Conservation (phyloP, 2,888 invertebrate genomes). For the Lymantria dispar region DNA sequence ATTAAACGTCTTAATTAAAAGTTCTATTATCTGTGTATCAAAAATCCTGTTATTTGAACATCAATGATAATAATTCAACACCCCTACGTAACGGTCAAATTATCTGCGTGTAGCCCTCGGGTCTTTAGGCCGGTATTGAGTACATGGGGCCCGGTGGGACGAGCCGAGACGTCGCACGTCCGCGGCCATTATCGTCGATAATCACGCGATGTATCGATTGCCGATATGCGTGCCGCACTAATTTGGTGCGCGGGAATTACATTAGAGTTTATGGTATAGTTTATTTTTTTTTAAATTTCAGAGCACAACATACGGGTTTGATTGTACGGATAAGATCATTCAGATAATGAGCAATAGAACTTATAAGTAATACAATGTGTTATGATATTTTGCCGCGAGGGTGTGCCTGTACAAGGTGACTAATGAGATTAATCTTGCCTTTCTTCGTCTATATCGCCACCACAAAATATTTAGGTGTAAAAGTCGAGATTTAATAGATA, state of each 20-base stretch:
- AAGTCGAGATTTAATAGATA: too few species aligned
- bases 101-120: conserved; percentile 28
- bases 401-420: too few species aligned
- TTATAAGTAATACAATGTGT: too few species aligned
- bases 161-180: conserved; percentile 35
- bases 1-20: too few species aligned
- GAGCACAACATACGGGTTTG: too few species aligned
- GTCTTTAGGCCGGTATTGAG: conserved; percentile 9
- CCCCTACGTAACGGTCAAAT: conserved; percentile 42
- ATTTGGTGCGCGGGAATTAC: conserved; percentile 43
- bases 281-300: neutral
- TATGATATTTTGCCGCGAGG: too few species aligned
- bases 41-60: conserved; percentile 19
- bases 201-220: conserved; percentile 74
- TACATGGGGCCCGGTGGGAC: conserved; percentile 34
- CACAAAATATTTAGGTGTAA: too few species aligned
- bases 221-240: conserved; percentile 62
- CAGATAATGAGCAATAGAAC: too few species aligned
- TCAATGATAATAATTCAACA: conserved; percentile 30
- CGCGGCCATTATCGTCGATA: conserved; percentile 66
- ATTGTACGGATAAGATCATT: too few species aligned
- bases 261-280: neutral
- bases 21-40: too few species aligned
- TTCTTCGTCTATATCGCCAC: too few species aligned
- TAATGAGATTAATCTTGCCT: too few species aligned